Percentiles rank a stretch among this genome's conserved stretches.
Conservation (phyloP, 2,797 vertebrate genomes). For the Chelon auratus region DNA sequence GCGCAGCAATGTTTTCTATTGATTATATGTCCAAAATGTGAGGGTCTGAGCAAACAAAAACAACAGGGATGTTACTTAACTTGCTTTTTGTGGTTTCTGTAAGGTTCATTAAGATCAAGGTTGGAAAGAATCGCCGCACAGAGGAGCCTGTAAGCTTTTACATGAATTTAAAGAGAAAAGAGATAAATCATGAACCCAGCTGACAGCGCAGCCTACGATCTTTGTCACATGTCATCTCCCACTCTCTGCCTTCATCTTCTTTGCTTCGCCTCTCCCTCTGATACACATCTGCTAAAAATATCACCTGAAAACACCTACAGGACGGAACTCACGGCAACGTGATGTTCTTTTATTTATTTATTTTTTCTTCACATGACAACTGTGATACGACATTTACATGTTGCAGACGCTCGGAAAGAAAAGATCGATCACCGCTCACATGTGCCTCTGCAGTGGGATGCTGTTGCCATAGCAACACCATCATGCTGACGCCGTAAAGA, state of each 20-base stretch:
- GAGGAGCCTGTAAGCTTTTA: constrained; percentile 1
- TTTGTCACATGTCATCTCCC: constrained; percentile 5
- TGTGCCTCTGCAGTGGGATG: constrained; percentile 59
- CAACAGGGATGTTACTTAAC: no score
- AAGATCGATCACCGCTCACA: constrained; percentile 52
- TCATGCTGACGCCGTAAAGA: constrained; percentile 49
- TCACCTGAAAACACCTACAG: neutral
- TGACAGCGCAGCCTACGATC: neutral
- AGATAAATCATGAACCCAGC: neutral
- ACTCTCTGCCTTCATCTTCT: neutral
- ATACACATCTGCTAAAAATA: constrained; percentile 24
- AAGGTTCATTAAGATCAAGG: no score
- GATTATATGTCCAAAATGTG: no score
- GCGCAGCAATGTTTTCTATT: no score
- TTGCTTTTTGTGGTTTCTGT: no score
- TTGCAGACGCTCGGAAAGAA: constrained; percentile 34
- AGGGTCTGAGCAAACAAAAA: no score
- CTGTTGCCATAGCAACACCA: constrained; percentile 74
- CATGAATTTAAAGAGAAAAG: constrained; percentile 10
- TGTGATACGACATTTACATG: constrained; percentile 19
- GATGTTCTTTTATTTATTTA: neutral
- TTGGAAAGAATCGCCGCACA: neutral
- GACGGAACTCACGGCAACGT: neutral
- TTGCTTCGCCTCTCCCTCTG: constrained; percentile 4
- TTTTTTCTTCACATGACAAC: constrained; percentile 10